Conservation (phyloP, 2,888 invertebrate genomes). For the Anorthoa munda region DNA sequence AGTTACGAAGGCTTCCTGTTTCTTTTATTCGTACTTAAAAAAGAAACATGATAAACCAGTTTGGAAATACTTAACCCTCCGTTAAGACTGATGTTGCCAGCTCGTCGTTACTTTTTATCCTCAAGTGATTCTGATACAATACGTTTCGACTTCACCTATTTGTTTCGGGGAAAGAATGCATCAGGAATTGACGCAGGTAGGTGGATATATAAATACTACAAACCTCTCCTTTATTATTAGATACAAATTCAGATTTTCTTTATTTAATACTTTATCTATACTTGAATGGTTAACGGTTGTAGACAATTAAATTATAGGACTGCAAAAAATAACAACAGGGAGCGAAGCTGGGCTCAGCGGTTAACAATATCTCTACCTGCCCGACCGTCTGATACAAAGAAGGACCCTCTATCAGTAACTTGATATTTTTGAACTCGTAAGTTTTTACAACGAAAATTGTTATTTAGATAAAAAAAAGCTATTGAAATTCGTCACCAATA, state of each 20-base stretch:
- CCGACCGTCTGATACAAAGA: slow-evolving; percentile 4
- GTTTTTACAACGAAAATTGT: slow-evolving; percentile 12
- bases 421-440: background rate
- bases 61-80: slow-evolving; percentile 2
- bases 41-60: slow-evolving; percentile 33
- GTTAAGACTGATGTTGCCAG: background rate
- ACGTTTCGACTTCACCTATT: background rate
- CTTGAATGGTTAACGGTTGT: too few relatives aligned
- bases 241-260: background rate
- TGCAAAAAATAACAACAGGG: background rate
- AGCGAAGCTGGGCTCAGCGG: slow-evolving; percentile 1
- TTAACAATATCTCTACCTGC: slow-evolving; percentile 27
- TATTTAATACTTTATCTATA: background rate
- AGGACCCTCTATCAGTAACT: background rate
- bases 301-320: too few relatives aligned
- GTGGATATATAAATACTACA: too few relatives aligned
- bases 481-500: background rate
- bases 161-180: slow-evolving; percentile 17
- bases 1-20: slow-evolving; percentile 17
- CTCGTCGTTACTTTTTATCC: slow-evolving; percentile 17
- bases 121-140: slow-evolving; percentile 2
- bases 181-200: background rate
- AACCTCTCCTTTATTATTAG: background rate
- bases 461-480: background rate
- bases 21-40: slow-evolving; percentile 15